phyloP scores from a whole-genome alignment of 53 echinoderm and acorn worm genomes.

The Crossaster papposus region DNA sequence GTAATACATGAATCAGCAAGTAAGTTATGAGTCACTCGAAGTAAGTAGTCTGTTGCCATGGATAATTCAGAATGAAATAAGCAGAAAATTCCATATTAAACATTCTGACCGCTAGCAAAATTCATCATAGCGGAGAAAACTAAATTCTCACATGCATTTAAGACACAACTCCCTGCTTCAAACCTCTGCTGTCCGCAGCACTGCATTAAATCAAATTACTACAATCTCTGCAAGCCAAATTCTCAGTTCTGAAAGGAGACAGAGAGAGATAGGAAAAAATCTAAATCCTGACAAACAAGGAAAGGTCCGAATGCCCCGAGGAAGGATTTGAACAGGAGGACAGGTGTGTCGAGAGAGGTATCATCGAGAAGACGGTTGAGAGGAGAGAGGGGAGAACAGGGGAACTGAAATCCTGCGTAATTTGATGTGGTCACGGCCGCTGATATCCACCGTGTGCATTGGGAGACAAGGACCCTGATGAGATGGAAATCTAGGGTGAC shows the following conservation, averaged over 20 bases:
- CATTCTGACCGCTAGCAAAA: neutral
- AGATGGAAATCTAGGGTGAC: slow-evolving; percentile 46
- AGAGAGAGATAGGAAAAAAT: neutral
- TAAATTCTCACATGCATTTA: neutral
- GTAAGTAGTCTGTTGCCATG: neutral
- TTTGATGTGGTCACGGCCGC: slow-evolving; percentile 54
- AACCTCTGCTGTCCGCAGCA: neutral
- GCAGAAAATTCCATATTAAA: neutral
- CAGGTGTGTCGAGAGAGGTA: slow-evolving; percentile 39
- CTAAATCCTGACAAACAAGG: slow-evolving; percentile 8
- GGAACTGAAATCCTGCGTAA: slow-evolving; percentile 41
- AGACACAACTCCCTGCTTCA: slow-evolving; percentile 15
- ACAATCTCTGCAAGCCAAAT: slow-evolving; percentile 32
- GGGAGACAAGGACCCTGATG: neutral
- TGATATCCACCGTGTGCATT: neutral
- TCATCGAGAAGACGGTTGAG: neutral
- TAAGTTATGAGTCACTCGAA: slow-evolving; percentile 7
- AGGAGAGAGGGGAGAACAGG: neutral
- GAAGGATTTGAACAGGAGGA: slow-evolving; percentile 41
- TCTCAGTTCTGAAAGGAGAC: slow-evolving; percentile 14
- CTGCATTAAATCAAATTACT: slow-evolving; percentile 41
- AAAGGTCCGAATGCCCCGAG: slow-evolving; percentile 12
- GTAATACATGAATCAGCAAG: too few relatives aligned
- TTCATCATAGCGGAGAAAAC: neutral
- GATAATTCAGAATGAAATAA: neutral